Evolutionary conservation across 2,888 invertebrate species (phyloP), one percentile per base, ranked within the genome.

Genomic region (Coelogynopora nodosa): DNA sequence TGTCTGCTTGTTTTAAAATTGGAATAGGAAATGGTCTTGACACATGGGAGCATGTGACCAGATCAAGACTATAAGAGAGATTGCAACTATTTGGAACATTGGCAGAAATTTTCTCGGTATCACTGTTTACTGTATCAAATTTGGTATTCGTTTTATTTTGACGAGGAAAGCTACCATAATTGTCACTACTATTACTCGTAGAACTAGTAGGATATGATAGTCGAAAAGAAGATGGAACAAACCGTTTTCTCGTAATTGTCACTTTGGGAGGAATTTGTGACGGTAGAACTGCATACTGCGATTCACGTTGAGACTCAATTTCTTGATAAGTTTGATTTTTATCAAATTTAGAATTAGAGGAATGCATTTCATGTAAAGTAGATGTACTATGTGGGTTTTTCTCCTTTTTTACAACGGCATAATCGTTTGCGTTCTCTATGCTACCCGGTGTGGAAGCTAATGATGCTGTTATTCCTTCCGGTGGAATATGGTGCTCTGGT

Each of bases 141-240:
- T 5, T 13, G 23, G 74, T 74, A 5, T 74, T 74, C 2, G 74
- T 74, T 49, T 49, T 49, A 18, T 49, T 49, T 49, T 5, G 18
- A 5, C 49, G 49, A 5, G 74, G 5, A 74, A 74, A 23, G 23
- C 74, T 74, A 10, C 5, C 23, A 74, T 74, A 74, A 26, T 74
- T 74, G 27, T 74, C 74, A 74, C 74, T 74, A 26, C 82, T 82
- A 31, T 82, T 82, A 82, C 30, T 31, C 2, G 82, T 82, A 30
- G 82, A 82, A 31, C 30, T 31, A 5, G 82, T 82, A 30, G 82
- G 82, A 28, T 82, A 82, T 5, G 82, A 82, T 2, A 82, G 29
- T 82, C 82, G 10, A 18, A 82, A 30, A 31, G 82, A 30, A 2
- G 82, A 82, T 82, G 82, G 82, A 13, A 74, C 27, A 26, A 74